Percentiles rank a stretch among this genome's conserved stretches.
These are phyloP conservation scores for Acrocephalus kingi DNA, from an alignment of 2,113 vertebrate species.

Conservation along the genomic window DNA sequence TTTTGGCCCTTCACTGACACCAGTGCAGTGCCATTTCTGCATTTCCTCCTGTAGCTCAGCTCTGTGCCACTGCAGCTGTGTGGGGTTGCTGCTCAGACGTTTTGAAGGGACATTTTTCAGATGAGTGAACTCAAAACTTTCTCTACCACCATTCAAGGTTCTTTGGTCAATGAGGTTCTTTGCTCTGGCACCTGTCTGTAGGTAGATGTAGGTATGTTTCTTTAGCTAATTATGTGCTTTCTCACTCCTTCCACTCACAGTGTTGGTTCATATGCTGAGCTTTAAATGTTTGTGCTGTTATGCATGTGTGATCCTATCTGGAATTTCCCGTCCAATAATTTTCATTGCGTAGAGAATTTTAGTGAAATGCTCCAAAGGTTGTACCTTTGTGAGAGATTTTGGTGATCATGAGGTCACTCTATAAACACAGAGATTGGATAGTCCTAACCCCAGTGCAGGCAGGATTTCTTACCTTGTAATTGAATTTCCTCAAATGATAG, in stretches of 20 bases:
- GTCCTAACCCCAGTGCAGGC: neutral
- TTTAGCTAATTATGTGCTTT: neutral
- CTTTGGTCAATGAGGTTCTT: neutral
- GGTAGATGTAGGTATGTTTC: neutral
- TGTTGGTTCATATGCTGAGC: neutral
- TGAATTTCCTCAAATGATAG: neutral
- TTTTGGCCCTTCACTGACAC: neutral
- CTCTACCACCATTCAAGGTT: fast-evolving
- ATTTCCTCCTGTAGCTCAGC: neutral
- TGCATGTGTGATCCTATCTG: neutral
- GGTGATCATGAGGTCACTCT: neutral
- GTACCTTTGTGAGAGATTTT: neutral
- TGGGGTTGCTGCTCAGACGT: neutral
- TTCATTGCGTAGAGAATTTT: neutral
- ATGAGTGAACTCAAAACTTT: neutral
- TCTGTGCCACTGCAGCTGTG: neutral
- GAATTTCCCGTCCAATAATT: neutral
- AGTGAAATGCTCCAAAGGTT: neutral
- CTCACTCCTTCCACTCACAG: neutral
- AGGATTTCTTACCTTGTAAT: neutral
- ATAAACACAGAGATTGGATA: neutral
- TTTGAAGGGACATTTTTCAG: neutral
- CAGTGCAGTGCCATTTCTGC: neutral
- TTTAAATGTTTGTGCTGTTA: neutral
- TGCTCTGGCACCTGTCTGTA: neutral